Percentiles rank a stretch among this genome's conserved stretches.
Evolutionary conservation across 1,140 invertebrate genomes (phyloP).

Genomic region (Homalodisca vitripennis): DNA sequence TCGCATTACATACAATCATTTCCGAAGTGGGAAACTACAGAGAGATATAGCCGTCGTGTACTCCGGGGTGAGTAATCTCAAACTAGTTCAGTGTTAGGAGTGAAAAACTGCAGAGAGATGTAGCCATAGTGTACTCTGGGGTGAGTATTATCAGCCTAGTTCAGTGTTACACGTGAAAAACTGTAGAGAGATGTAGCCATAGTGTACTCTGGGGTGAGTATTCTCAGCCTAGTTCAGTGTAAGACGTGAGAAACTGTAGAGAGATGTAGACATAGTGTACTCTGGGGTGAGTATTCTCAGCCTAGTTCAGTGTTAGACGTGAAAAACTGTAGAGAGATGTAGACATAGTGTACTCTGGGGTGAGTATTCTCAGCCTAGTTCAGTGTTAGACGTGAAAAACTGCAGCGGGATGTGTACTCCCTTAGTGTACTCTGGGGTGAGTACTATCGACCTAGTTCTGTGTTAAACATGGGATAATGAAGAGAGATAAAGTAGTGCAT

Average conservation of each 20-base stretch:
- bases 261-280: conserved; percentile 40
- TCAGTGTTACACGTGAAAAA: conserved; percentile 37
- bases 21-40: conserved; percentile 41
- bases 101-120: conserved; percentile 42
- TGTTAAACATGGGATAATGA: too few relatives aligned
- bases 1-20: conserved; percentile 48
- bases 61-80: conserved; percentile 37
- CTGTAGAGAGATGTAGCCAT: conserved; percentile 41
- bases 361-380: too few relatives aligned
- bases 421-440: conserved; percentile 24
- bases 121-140: conserved; percentile 34
- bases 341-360: conserved; percentile 22
- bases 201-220: conserved; percentile 30
- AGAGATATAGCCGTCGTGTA: conserved; percentile 42
- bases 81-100: conserved; percentile 28
- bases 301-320: conserved; percentile 27
- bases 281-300: conserved; percentile 28
- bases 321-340: conserved; percentile 44
- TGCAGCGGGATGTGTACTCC: conserved; percentile 43
- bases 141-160: conserved; percentile 19
- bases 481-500: conserved; percentile 42
- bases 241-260: conserved; percentile 39
- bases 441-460: too few relatives aligned
- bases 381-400: too few relatives aligned
- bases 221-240: neutral